Evolutionary conservation across 2,888 invertebrate species (phyloP).

Genomic region (Platycheirus albimanus): DNA sequence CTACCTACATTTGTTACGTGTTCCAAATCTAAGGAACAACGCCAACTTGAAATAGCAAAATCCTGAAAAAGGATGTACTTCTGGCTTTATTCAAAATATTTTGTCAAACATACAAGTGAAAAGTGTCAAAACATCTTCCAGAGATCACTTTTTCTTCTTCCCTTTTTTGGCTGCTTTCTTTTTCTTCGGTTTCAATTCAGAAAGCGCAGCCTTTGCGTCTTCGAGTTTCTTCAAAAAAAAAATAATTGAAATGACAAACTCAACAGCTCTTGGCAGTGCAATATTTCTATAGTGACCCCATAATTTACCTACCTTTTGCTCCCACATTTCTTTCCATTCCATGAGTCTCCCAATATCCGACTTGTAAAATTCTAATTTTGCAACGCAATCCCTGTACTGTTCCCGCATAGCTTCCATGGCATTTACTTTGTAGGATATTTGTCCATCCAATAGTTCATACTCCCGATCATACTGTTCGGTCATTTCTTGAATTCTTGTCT

Average conservation of each 20-base stretch:
- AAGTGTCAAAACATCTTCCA: too few relatives aligned
- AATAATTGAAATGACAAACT: not conserved
- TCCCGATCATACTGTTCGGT: slow-evolving; percentile 10
- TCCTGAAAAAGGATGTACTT: too few relatives aligned
- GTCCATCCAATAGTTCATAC: slow-evolving; percentile 17
- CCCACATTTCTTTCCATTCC: slow-evolving; percentile 22
- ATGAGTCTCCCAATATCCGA: slow-evolving; percentile 8
- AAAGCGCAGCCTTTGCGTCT: not conserved
- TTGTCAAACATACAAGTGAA: too few relatives aligned
- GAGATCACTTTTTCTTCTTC: not conserved
- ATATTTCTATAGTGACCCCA: not conserved
- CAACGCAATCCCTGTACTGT: slow-evolving; percentile 10
- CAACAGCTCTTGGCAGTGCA: not conserved
- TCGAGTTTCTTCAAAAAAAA: not conserved
- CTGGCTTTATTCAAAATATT: too few relatives aligned
- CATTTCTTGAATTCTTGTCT: slow-evolving; percentile 8
- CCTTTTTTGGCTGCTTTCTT: not conserved
- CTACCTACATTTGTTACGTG: too few relatives aligned
- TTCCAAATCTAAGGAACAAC: too few relatives aligned
- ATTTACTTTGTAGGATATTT: slow-evolving; percentile 38
- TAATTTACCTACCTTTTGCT: slow-evolving; percentile 14
- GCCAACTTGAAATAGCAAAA: too few relatives aligned
- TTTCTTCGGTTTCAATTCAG: not conserved
- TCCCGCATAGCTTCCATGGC: slow-evolving; percentile 13
- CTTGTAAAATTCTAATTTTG: slow-evolving; percentile 30